Conservation (phyloP, 2,888 invertebrate species). For the Epinotia nisella region DNA sequence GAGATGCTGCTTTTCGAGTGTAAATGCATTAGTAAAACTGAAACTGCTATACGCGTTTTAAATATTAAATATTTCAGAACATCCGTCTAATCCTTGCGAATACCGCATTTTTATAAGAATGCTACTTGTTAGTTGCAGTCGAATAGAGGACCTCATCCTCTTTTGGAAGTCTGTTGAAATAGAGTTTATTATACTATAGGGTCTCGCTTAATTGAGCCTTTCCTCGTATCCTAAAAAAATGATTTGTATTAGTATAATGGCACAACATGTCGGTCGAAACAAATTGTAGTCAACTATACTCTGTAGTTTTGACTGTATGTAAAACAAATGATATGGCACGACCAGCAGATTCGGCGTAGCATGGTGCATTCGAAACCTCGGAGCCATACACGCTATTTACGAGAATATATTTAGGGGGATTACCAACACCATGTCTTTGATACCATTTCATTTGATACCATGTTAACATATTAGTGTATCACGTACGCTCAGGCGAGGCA, state of each 20-base stretch:
- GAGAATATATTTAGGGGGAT: neutral
- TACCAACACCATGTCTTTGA: neutral
- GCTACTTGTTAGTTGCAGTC: neutral
- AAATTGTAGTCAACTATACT: neutral
- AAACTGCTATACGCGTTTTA: too few species aligned
- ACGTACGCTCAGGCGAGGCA: too few species aligned
- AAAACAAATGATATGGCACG: neutral
- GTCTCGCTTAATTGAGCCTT: too few species aligned
- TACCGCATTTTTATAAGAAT: too few species aligned
- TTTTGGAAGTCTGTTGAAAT: neutral
- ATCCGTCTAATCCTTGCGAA: too few species aligned
- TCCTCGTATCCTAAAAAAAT: neutral
- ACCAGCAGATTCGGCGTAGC: neutral
- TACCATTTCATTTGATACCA: neutral
- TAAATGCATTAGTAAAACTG: neutral
- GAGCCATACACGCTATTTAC: constrained; percentile 5
- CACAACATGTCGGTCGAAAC: neutral
- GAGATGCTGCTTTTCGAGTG: neutral
- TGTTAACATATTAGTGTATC: too few species aligned
- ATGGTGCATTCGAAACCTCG: neutral
- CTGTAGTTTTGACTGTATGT: too few species aligned
- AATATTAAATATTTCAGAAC: too few species aligned
- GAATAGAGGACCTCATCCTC: neutral
- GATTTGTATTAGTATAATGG: neutral
- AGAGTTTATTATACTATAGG: too few species aligned